These are phyloP conservation scores for Nephotettix cincticeps DNA, from an alignment of 1,140 invertebrate genomes.

Conservation along the genomic window DNA sequence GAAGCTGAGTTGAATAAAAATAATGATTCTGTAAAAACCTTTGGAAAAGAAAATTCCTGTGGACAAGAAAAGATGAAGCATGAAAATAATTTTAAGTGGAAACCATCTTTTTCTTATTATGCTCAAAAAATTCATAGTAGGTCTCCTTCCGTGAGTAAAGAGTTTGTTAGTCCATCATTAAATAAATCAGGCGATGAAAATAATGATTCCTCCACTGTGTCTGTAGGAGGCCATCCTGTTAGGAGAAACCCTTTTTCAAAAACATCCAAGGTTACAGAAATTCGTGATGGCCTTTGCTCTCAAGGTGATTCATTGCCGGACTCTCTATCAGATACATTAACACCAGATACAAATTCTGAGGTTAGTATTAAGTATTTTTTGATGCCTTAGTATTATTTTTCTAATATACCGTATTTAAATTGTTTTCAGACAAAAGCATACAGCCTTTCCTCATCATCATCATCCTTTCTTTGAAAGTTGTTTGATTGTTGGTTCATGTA, in stretches of 20 bases:
- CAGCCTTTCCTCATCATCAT: too few species aligned
- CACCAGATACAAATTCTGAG: background rate
- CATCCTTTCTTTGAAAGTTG: too few species aligned
- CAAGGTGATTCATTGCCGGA: background rate
- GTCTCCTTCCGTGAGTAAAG: background rate
- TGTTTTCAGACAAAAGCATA: too few species aligned
- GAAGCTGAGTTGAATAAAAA: background rate
- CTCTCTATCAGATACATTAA: background rate
- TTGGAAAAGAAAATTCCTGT: background rate
- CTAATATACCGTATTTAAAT: too few species aligned
- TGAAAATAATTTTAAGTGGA: constrained; percentile 12
- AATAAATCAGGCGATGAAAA: background rate
- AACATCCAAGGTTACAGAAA: background rate
- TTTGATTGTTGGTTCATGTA: too few species aligned
- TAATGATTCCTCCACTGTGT: too few species aligned
- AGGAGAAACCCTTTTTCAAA: constrained; percentile 7
- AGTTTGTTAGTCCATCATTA: background rate
- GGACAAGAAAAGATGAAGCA: background rate
- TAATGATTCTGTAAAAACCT: too few species aligned
- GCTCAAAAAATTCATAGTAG: background rate
- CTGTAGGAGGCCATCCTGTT: background rate
- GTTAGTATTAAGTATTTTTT: background rate
- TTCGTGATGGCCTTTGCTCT: background rate
- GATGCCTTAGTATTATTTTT: too few species aligned
- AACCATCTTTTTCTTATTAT: constrained; percentile 6